These are phyloP conservation scores for Dryobotodes eremita DNA, from an alignment of 2,888 invertebrate genomes.

Conservation along the genomic window DNA sequence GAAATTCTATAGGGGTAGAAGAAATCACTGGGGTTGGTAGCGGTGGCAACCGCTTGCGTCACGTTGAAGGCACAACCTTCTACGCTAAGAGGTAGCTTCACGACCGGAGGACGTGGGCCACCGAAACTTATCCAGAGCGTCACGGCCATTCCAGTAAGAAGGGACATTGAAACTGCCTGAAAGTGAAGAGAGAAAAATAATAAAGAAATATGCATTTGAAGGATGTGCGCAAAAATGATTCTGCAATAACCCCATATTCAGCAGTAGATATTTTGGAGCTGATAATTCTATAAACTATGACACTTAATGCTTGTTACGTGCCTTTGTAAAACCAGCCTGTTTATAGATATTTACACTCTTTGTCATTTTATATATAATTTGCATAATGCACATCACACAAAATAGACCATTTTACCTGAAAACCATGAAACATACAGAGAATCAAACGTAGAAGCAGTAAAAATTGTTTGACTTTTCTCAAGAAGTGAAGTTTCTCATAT, in stretches of 20 bases:
- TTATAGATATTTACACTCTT: background rate
- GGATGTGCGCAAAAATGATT: background rate
- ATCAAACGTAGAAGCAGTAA: background rate
- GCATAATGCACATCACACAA: no score
- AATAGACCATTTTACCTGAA: background rate
- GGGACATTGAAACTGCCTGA: constrained; percentile 93
- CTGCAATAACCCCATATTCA: background rate
- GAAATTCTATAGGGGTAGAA: constrained; percentile 94
- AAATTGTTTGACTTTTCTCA: background rate
- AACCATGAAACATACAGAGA: background rate
- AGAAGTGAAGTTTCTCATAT: background rate
- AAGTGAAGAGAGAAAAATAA: constrained; percentile 39
- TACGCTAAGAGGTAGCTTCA: constrained; percentile 90
- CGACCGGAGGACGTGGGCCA: constrained; percentile 92
- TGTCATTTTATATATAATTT: background rate
- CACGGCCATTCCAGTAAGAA: constrained; percentile 92
- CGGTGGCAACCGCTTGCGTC: constrained; percentile 64
- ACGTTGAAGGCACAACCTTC: constrained; percentile 89
- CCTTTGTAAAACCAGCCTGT: background rate
- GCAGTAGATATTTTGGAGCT: background rate
- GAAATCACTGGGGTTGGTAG: constrained; percentile 79
- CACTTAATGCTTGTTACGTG: background rate
- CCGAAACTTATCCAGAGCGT: constrained; percentile 97
- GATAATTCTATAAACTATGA: background rate
- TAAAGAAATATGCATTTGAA: background rate